phyloP scores from a whole-genome alignment of 2,113 vertebrate species.

The Hemichromis elongatus region DNA sequence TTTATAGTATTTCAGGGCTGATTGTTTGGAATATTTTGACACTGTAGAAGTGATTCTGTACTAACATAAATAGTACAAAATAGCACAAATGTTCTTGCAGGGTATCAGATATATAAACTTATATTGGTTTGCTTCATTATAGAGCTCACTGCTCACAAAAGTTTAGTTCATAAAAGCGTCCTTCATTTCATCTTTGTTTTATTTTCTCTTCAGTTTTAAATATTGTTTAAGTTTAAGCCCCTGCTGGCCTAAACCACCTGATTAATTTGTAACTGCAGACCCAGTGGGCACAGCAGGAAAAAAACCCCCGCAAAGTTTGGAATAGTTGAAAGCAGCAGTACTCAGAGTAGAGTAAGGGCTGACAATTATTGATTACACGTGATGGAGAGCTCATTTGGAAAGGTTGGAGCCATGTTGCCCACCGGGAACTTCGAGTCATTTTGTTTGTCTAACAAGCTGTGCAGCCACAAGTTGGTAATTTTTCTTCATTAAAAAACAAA shows the following conservation, averaged over 20 bases:
- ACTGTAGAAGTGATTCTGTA: background rate
- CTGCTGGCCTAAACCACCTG: background rate
- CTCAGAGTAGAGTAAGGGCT: background rate
- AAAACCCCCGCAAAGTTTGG: slow-evolving; percentile 10
- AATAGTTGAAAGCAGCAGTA: background rate
- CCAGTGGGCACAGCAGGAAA: background rate
- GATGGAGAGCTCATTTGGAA: slow-evolving; percentile 46
- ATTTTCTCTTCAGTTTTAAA: background rate
- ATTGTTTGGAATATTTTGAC: slow-evolving; percentile 3
- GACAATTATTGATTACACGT: slow-evolving; percentile 47
- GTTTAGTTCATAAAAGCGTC: background rate
- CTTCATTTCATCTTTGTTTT: background rate
- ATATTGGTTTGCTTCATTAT: background rate
- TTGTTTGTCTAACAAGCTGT: slow-evolving; percentile 54
- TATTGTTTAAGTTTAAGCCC: background rate
- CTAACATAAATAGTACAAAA: background rate
- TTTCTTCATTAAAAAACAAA: slow-evolving; percentile 60
- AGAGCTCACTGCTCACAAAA: background rate
- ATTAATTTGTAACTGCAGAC: slow-evolving; percentile 9
- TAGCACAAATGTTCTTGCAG: background rate
- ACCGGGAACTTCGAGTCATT: slow-evolving; percentile 5
- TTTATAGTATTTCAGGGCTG: slow-evolving; percentile 14
- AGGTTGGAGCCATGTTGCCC: slow-evolving; percentile 16
- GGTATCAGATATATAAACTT: background rate
- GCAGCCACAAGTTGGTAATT: slow-evolving; percentile 37